Percentiles rank a stretch among this genome's conserved stretches.
phyloP scores from a whole-genome alignment of 2,113 vertebrate genomes.

The Periophthalmodon schlosseri region DNA sequence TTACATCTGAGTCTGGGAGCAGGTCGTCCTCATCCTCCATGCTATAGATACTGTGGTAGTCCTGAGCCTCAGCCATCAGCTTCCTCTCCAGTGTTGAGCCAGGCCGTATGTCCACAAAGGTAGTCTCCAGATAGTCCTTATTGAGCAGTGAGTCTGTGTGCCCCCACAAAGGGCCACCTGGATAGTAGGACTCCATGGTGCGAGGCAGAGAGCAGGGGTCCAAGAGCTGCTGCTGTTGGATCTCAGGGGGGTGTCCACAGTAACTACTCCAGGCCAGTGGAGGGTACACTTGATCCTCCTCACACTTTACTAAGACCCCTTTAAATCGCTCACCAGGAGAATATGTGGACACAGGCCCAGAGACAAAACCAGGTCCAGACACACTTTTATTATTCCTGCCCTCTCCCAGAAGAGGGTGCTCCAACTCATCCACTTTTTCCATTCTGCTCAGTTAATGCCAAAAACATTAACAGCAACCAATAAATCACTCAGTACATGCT shows the following conservation, averaged over 20 bases:
- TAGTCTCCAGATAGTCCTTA: conserved; percentile 82
- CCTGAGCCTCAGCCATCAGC: conserved; percentile 74
- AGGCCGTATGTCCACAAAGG: conserved; percentile 79
- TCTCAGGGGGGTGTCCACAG: conserved; percentile 65
- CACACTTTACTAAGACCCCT: conserved; percentile 70
- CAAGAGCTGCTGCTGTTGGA: conserved; percentile 76
- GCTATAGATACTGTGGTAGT: conserved; percentile 76
- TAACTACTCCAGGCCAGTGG: conserved; percentile 72
- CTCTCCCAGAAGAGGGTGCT: conserved; percentile 78
- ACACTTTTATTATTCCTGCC: conserved; percentile 44
- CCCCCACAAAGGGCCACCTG: conserved; percentile 72
- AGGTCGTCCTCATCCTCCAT: conserved; percentile 80
- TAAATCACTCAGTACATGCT: conserved; percentile 37
- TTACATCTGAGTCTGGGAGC: conserved; percentile 80
- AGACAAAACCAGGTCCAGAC: conserved; percentile 20
- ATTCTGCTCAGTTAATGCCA: conserved; percentile 51
- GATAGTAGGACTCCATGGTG: conserved; percentile 75
- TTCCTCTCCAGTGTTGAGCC: conserved; percentile 76
- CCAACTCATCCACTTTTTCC: conserved; percentile 76
- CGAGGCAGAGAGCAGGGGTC: conserved; percentile 76
- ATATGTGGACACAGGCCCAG: conserved; percentile 25
- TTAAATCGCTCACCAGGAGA: conserved; percentile 56
- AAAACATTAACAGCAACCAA: conserved; percentile 56
- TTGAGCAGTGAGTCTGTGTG: conserved; percentile 70
- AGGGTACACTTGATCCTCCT: conserved; percentile 73